Evolutionary conservation across 2,113 vertebrate genomes (phyloP).

Genomic region (Reinhardtius hippoglossoides): DNA sequence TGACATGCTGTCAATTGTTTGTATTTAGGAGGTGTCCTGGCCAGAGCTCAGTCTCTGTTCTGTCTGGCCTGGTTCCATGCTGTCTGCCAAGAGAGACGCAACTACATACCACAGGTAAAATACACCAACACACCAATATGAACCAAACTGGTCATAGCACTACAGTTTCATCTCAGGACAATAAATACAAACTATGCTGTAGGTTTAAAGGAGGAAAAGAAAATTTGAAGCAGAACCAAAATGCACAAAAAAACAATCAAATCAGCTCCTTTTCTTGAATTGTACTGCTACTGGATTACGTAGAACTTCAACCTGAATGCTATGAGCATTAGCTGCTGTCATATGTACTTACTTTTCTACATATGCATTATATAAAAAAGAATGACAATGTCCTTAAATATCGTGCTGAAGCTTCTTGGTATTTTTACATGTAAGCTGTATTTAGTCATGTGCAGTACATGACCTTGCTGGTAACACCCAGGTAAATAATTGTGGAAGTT

Average conservation of each 20-base stretch:
- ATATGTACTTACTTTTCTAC: no score
- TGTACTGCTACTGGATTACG: neutral
- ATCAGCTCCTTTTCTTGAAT: no score
- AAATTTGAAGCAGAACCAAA: no score
- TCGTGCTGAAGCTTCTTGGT: no score
- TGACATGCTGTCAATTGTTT: slow-evolving; percentile 29
- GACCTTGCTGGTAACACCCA: no score
- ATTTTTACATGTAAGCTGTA: no score
- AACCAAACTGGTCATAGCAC: neutral
- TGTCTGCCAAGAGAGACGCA: slow-evolving; percentile 96
- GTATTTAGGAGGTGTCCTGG: slow-evolving; percentile 81
- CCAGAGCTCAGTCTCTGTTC: slow-evolving; percentile 92
- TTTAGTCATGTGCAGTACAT: no score
- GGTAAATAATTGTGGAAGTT: no score
- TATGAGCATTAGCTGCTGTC: neutral
- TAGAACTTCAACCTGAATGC: neutral
- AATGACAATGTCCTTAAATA: no score
- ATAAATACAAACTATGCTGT: neutral
- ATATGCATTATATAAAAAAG: no score
- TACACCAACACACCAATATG: slow-evolving; percentile 20
- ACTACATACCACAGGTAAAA: slow-evolving; percentile 95
- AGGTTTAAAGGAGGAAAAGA: neutral
- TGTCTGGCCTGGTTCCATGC: slow-evolving; percentile 98
- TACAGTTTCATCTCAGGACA: neutral
- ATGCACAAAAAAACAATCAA: no score